Evolutionary conservation across 1,140 invertebrate species (phyloP), one percentile per base, ranked within the genome.

Genomic region (Drosophila pandora): DNA sequence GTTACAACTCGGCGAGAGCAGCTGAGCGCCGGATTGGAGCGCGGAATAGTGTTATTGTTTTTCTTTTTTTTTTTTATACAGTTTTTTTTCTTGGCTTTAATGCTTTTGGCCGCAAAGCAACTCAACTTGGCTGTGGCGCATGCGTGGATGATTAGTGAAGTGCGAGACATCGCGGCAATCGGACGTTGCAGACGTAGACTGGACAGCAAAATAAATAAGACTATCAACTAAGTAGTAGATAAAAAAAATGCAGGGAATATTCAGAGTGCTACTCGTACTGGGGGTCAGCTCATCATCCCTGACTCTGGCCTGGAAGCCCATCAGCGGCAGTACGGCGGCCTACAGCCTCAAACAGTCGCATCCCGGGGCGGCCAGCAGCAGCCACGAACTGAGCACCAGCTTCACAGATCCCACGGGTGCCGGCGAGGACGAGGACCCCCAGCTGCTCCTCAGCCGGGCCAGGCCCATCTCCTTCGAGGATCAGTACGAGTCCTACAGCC

Each of bases 321-420:
- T 91, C 25, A 37, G 53, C 17, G 55, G 73, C 13, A 56, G 67
- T 34, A 67, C 74, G 13, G 79, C 88, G 47, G 57, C 76, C 12
- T 91, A 85, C 55, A 90, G 80, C 54, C 48, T 91, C 3, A 87
- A 90, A 49, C 90, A 91, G 52, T 90, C 87, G 21, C 90, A 91
- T 74, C 90, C 90, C 9, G 89, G 87, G 0, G 58, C 81, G 1
- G 83, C 82, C 0, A 87, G 82, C 39, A 88, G 82, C 39, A 89
- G 79, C 21, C 76, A 76, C 23, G 83, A 83, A 43, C 50, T 83
- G 45, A 69, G 79, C 48, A 83, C 79, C 8, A 84, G 83, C 23
- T 88, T 68, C 37, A 21, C 78, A 1, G 60, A 72, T 48, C 62
- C n/a, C 13, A 43, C 8, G 2, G 41, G 17, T 17, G 41, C 41